A percentile compares a stretch with the other conserved stretches of the same genome.
Evolutionary conservation across 2,888 invertebrate genomes (phyloP).

Genomic region (Glaucopsyche alexis): DNA sequence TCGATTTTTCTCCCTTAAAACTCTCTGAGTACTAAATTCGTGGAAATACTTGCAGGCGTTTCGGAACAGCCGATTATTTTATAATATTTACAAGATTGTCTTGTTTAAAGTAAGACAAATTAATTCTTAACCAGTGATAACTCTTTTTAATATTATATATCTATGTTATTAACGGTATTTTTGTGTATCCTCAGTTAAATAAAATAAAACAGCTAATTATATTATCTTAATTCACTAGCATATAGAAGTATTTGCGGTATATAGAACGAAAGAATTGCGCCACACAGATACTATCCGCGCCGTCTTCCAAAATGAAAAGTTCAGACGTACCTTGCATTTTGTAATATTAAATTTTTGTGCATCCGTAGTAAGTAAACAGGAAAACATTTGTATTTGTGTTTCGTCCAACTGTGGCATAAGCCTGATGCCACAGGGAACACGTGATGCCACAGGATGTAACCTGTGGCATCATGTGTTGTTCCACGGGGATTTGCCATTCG

Average conservation of each 20-base stretch:
- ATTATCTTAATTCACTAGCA: background rate
- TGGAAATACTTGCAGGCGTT: too few relatives aligned
- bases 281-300: background rate
- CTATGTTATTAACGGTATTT: too few relatives aligned
- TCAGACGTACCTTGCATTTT: background rate
- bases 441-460: background rate
- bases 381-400: constrained; percentile 8
- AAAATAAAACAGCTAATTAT: too few relatives aligned
- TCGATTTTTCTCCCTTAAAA: too few relatives aligned
- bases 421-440: too few relatives aligned
- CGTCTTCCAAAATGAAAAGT: background rate
- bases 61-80: too few relatives aligned
- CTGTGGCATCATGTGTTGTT: background rate
- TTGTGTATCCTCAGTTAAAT: too few relatives aligned
- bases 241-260: background rate
- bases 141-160: too few relatives aligned
- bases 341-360: constrained; percentile 18
- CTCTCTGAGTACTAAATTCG: too few relatives aligned
- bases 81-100: too few relatives aligned
- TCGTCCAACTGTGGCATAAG: background rate
- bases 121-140: too few relatives aligned
- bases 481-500: background rate
- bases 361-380: background rate
- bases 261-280: background rate
- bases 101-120: too few relatives aligned